A percentile compares a stretch with the other conserved stretches of the same genome.
These are phyloP conservation scores for Sebastes dallii DNA, from an alignment of 2,797 vertebrate genomes.

Conservation along the genomic window DNA sequence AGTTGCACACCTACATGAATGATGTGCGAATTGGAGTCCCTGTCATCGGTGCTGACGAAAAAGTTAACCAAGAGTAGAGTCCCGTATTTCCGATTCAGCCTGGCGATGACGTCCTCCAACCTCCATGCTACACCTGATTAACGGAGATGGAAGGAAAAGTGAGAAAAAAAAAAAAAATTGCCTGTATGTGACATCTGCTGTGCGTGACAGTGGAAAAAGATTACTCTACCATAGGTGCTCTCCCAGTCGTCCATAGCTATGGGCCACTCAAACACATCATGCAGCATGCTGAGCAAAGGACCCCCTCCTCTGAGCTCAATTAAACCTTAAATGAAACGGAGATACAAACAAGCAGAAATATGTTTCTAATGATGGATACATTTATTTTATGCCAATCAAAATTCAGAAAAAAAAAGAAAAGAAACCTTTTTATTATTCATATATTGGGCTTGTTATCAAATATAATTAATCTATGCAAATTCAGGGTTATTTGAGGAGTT, in stretches of 20 bases:
- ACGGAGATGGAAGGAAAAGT: background rate
- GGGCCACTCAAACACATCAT: conserved; percentile 90
- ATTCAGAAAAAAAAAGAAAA: background rate
- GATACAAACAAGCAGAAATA: background rate
- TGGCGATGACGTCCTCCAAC: conserved; percentile 87
- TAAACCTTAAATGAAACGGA: conserved; percentile 76
- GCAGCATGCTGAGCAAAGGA: conserved; percentile 86
- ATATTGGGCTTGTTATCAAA: background rate
- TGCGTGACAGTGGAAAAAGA: background rate
- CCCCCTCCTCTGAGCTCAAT: conserved; percentile 88
- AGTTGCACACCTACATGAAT: conserved; percentile 90
- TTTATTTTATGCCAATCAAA: background rate
- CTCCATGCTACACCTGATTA: conserved; percentile 86
- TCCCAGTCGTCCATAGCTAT: conserved; percentile 90
- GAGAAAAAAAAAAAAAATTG: background rate
- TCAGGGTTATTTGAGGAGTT: background rate
- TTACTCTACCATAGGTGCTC: conserved; percentile 78
- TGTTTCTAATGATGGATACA: background rate
- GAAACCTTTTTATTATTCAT: background rate
- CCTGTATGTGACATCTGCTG: background rate
- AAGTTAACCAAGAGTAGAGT: conserved; percentile 92
- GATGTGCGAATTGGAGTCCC: conserved; percentile 89
- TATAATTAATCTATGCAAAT: background rate
- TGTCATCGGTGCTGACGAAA: conserved; percentile 93
- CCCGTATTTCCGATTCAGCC: conserved; percentile 90